Evolutionary conservation across 2,888 invertebrate species (phyloP).

Genomic region (Beris morrisii): DNA sequence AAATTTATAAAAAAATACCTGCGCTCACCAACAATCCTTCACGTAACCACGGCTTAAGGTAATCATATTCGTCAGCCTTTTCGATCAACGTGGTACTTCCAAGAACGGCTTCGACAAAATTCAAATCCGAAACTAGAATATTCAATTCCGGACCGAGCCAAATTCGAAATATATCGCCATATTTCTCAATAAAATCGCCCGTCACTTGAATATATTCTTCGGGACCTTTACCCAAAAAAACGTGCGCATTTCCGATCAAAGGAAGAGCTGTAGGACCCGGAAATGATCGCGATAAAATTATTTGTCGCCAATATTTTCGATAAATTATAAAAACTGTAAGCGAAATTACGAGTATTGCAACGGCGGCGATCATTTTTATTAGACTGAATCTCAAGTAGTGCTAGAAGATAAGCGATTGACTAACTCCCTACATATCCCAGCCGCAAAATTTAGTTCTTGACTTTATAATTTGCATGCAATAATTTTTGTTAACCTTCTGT

Average conservation of each 20-base stretch:
- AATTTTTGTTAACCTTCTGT: too few species aligned
- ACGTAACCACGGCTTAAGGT: conserved; percentile 59
- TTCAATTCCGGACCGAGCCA: conserved; percentile 53
- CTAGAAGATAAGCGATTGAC: too few species aligned
- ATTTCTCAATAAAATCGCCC: background rate
- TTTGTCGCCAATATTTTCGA: conserved; percentile 24
- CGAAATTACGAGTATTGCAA: background rate
- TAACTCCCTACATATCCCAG: too few species aligned
- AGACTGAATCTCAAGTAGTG: too few species aligned
- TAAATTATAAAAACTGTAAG: background rate
- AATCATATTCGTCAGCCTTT: conserved; percentile 60
- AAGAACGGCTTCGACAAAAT: conserved; percentile 48
- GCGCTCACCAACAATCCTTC: conserved; percentile 61
- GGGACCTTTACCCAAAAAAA: conserved; percentile 52
- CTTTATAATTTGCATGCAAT: too few species aligned
- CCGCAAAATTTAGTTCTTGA: too few species aligned
- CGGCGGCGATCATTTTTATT: background rate
- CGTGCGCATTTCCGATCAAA: conserved; percentile 56
- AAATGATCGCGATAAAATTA: conserved; percentile 38
- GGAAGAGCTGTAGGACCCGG: conserved; percentile 54
- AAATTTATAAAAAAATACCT: conserved; percentile 34
- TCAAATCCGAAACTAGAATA: conserved; percentile 46
- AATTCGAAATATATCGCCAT: conserved; percentile 42
- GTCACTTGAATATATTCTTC: conserved; percentile 36
- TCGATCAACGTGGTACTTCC: conserved; percentile 53